phyloP scores from a whole-genome alignment of 2,113 vertebrate species.

The Phyllopteryx taeniolatus region DNA sequence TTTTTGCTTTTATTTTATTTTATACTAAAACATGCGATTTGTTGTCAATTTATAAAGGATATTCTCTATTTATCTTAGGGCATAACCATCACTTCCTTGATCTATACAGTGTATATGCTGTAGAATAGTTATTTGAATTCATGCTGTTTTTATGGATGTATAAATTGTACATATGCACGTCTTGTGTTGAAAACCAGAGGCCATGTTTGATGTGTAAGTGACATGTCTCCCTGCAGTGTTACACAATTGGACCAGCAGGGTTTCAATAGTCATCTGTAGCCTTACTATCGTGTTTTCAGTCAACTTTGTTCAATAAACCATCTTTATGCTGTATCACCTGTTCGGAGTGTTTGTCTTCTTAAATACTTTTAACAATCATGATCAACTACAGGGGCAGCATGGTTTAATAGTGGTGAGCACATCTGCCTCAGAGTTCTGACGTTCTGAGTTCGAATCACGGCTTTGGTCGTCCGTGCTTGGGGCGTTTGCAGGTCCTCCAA shows the following conservation, averaged over 20 bases:
- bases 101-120: slow-evolving; percentile 41
- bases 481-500: too few relatives aligned
- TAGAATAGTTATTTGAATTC: slow-evolving; percentile 42
- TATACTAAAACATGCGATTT: slow-evolving; percentile 16
- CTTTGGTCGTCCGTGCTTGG: too few relatives aligned
- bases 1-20: slow-evolving; percentile 30
- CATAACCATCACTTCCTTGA: slow-evolving; percentile 3
- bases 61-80: slow-evolving; percentile 44
- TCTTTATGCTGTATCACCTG: slow-evolving; percentile 10
- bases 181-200: slow-evolving; percentile 38
- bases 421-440: not conserved
- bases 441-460: too few relatives aligned
- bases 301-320: slow-evolving; percentile 7
- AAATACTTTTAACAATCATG: not conserved
- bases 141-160: slow-evolving; percentile 56
- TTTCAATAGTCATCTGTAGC: slow-evolving; percentile 21
- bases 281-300: slow-evolving; percentile 12
- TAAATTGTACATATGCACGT: slow-evolving; percentile 65
- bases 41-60: slow-evolving; percentile 3
- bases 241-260: slow-evolving; percentile 39
- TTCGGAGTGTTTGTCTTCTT: not conserved
- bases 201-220: slow-evolving; percentile 16
- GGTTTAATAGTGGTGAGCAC: not conserved
- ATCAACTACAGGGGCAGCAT: not conserved
- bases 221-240: slow-evolving; percentile 27